Base-by-base conservation (phyloP, 2,797 vertebrate species). In the Neoniphon sammara region DNA sequence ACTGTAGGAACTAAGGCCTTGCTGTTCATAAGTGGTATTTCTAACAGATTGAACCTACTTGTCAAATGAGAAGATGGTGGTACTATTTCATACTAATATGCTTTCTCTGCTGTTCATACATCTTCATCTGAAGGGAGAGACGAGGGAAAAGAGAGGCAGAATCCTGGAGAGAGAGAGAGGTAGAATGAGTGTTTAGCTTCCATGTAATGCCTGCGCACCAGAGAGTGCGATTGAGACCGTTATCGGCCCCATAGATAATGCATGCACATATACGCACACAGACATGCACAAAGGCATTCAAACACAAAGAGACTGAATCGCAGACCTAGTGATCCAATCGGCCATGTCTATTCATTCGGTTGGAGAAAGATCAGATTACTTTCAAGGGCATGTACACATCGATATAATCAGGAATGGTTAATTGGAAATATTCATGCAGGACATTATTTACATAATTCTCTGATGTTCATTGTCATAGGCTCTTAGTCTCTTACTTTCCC, bases 351-450 rank as follows among this genome's bases (percentile, higher is more conserved):
- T 72, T 79, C 23, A 66, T 80, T 83, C 75, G 53, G 57, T 61
- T 4, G 18, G 23, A 44, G 54, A 66, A 73, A 73, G 66, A 78
- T 77, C 69, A 31, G 63, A 85, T 86, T 75, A 78, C 84, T 84
- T 83, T 81, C 68, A 86, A 83, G 68, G 79, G 34, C 30, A 15
- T 87, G 66, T 81, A 73, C 75, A 81, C 82, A 84, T 66, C 57
- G 76, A 83, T 85, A 66, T 70, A 76, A 88, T 89, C 78, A 77
- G 75, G 59, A 69, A 78, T 31, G 10, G 62, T 81, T 82, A 81
- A 77, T 75, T 86, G 78, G 66, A 86, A 88, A 88, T 85, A 85
- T 83, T 86, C 66, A 80, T 85, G 70, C 59, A 73, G 36, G 47
- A 72, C 18, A 60, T 71, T 75, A 66, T 85, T 84, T 70, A 78